Conservation (phyloP, 2,113 vertebrate genomes). For the Pterocles gutturalis region DNA sequence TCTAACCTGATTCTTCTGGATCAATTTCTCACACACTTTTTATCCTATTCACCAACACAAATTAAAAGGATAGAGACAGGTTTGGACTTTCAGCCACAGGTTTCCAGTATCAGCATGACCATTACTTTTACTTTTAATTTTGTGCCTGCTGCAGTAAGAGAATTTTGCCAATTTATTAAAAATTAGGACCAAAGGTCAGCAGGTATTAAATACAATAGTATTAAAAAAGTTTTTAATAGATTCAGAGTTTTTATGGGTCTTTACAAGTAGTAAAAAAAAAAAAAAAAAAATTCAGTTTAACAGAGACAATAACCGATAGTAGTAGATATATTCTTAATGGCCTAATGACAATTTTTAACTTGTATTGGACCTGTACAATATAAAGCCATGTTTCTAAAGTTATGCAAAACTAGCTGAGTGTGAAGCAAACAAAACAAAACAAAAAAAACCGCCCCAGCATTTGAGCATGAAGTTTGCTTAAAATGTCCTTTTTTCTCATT, state of each 20-base stretch:
- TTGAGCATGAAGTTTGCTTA: constrained; percentile 46
- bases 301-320: constrained; percentile 30
- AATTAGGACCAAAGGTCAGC: background rate
- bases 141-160: background rate
- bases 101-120: background rate
- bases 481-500: constrained; percentile 61
- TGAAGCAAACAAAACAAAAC: constrained; percentile 1
- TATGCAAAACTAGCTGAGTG: background rate
- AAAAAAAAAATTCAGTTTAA: background rate
- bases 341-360: constrained; percentile 47
- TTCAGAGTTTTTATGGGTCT: background rate
- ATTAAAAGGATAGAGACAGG: background rate
- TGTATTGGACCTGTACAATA: background rate
- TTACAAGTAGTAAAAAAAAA: background rate
- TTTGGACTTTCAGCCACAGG: background rate
- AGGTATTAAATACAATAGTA: background rate
- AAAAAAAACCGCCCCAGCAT: background rate
- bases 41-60: background rate
- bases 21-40: background rate
- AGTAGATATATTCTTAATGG: constrained; percentile 4
- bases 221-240: background rate
- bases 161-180: background rate
- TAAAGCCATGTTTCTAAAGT: constrained; percentile 13
- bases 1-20: background rate
- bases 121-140: background rate